Percentiles rank a stretch among this genome's conserved stretches.
These are phyloP conservation scores for Triplophysa dalaica DNA, from an alignment of 2,113 vertebrate species.

Conservation along the genomic window DNA sequence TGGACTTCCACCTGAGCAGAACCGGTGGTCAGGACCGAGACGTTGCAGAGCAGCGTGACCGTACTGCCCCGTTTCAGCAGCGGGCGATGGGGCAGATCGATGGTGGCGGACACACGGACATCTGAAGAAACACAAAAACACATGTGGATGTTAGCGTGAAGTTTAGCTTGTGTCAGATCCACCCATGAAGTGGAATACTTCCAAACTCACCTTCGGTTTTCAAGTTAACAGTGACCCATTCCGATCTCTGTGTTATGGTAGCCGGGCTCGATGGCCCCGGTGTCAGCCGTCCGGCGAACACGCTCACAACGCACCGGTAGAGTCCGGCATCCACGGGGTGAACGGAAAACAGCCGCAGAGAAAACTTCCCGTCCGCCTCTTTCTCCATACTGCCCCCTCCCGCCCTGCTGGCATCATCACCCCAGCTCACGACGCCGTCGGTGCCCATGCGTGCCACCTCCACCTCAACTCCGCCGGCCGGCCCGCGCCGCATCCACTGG, in stretches of 20 bases:
- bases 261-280: constrained; percentile 69
- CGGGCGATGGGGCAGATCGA: constrained; percentile 69
- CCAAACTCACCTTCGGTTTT: constrained; percentile 78
- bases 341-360: constrained; percentile 79
- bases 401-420: constrained; percentile 70
- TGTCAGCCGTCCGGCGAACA: constrained; percentile 71
- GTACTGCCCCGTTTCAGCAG: constrained; percentile 80
- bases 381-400: constrained; percentile 81
- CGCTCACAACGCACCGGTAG: constrained; percentile 81
- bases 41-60: constrained; percentile 79
- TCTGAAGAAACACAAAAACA: constrained; percentile 62
- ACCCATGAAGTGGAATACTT: no score
- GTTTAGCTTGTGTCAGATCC: no score
- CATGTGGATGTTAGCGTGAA: no score
- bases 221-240: constrained; percentile 78
- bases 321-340: constrained; percentile 76
- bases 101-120: constrained; percentile 70
- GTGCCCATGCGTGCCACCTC: constrained; percentile 76
- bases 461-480: constrained; percentile 68
- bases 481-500: constrained; percentile 74
- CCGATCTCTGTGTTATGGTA: constrained; percentile 76
- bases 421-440: constrained; percentile 77
- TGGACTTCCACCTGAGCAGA: constrained; percentile 73
- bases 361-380: constrained; percentile 73
- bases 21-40: constrained; percentile 73